These are phyloP conservation scores for Ifrita kowaldi DNA, from an alignment of 2,113 vertebrate species.

Conservation along the genomic window DNA sequence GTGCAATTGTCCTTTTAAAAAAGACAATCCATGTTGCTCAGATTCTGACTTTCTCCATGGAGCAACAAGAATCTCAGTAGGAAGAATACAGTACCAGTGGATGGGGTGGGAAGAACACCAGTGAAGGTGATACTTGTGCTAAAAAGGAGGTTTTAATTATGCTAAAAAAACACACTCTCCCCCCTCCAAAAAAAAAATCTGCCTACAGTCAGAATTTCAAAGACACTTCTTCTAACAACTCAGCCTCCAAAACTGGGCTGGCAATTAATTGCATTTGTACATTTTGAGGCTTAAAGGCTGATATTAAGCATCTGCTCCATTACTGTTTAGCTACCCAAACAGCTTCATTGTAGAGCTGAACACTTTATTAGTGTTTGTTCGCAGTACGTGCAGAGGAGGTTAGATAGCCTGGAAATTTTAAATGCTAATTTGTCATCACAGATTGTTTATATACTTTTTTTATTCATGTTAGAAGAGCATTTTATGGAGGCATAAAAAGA, in stretches of 20 bases:
- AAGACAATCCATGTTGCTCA: not conserved
- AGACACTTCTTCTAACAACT: not conserved
- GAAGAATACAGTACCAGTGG: not conserved
- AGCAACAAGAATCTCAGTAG: not conserved
- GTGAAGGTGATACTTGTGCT: not conserved
- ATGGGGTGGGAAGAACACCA: not conserved
- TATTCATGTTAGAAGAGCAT: constrained; percentile 10
- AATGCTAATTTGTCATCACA: constrained; percentile 52
- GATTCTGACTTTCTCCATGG: not conserved
- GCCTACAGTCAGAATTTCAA: not conserved
- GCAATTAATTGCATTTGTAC: constrained; percentile 49
- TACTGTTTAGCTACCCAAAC: constrained; percentile 33
- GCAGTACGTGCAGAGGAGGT: constrained; percentile 36
- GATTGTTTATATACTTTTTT: constrained; percentile 40
- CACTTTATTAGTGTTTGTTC: constrained; percentile 46
- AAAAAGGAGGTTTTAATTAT: not conserved
- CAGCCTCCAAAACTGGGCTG: not conserved
- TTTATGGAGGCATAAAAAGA: constrained; percentile 11
- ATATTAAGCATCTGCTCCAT: constrained; percentile 61
- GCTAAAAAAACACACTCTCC: not conserved
- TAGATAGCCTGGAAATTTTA: constrained; percentile 40
- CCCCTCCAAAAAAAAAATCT: not conserved
- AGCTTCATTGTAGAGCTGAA: constrained; percentile 29
- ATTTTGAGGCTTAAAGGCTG: constrained; percentile 57
- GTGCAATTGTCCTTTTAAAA: constrained; percentile 1